Evolutionary conservation across 1,140 invertebrate genomes (phyloP).

Genomic region (Diprion similis): DNA sequence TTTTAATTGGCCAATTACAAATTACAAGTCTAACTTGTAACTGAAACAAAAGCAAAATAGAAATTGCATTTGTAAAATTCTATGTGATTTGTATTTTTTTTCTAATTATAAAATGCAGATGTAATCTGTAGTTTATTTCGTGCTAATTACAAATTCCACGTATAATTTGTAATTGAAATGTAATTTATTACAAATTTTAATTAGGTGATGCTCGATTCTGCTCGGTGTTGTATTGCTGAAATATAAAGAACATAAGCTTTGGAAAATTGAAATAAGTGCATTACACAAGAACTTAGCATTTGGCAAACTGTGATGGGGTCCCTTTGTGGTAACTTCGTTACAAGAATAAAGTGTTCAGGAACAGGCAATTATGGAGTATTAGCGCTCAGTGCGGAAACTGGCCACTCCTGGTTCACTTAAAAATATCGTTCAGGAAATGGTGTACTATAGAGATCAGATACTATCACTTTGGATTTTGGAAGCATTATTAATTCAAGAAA

Average conservation of each 20-base stretch:
- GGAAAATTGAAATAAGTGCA: not conserved
- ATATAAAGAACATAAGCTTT: not conserved
- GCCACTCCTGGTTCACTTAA: conserved; percentile 37
- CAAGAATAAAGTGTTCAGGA: conserved; percentile 36
- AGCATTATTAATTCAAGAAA: conserved; percentile 6
- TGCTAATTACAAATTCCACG: too few relatives aligned
- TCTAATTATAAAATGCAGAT: too few relatives aligned
- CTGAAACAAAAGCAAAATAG: too few relatives aligned
- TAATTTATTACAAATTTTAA: too few relatives aligned
- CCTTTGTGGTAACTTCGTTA: conserved; percentile 22
- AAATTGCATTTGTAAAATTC: too few relatives aligned
- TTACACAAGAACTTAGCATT: conserved; percentile 26
- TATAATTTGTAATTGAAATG: too few relatives aligned
- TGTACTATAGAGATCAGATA: conserved; percentile 25
- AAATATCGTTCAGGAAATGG: conserved; percentile 37
- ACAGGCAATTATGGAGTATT: conserved; percentile 35
- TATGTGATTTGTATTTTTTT: too few relatives aligned
- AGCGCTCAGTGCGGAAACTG: conserved; percentile 21
- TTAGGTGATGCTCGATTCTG: too few relatives aligned
- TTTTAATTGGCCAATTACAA: too few relatives aligned
- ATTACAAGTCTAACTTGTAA: too few relatives aligned
- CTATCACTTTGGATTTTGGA: not conserved
- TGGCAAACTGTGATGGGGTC: conserved; percentile 40
- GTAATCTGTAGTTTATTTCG: too few relatives aligned
- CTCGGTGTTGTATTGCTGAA: not conserved